Evolutionary conservation across 2,888 invertebrate species (phyloP).

Genomic region (Pteria penguin): DNA sequence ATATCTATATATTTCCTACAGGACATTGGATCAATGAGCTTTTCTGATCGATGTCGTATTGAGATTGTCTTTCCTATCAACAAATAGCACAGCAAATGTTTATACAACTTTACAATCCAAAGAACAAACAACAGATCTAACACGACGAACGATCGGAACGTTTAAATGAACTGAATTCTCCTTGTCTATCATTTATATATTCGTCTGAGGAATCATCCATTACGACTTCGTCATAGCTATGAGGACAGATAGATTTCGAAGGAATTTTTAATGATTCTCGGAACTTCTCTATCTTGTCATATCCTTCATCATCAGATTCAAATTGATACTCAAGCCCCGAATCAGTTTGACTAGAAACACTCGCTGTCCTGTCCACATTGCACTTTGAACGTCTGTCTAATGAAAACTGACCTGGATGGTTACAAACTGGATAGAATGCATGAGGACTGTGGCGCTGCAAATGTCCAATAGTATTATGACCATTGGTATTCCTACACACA

Average conservation of each 20-base stretch:
- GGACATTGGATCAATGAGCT: no score
- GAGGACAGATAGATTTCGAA: constrained; percentile 6
- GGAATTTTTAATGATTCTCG: constrained; percentile 9
- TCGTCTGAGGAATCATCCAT: background rate
- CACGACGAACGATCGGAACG: background rate
- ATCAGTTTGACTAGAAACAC: constrained; percentile 23
- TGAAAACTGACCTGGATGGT: constrained; percentile 21
- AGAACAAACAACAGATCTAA: background rate
- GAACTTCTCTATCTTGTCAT: constrained; percentile 35
- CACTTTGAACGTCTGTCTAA: constrained; percentile 12
- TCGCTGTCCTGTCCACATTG: constrained; percentile 6
- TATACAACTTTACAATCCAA: no score
- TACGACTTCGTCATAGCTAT: background rate
- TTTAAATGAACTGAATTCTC: background rate
- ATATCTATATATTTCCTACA: no score
- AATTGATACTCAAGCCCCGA: background rate
- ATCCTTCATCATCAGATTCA: constrained; percentile 34
- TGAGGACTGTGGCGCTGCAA: constrained; percentile 17
- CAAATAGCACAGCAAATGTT: no score
- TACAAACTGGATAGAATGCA: background rate
- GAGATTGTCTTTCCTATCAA: no score
- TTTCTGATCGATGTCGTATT: no score
- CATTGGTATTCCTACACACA: background rate
- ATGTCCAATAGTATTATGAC: constrained; percentile 15
- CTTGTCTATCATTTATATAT: background rate